Evolutionary conservation across 92 coral and sea anemone genomes (phyloP), one percentile per base, ranked within the genome.

Genomic region (Phymanthus crucifer): DNA sequence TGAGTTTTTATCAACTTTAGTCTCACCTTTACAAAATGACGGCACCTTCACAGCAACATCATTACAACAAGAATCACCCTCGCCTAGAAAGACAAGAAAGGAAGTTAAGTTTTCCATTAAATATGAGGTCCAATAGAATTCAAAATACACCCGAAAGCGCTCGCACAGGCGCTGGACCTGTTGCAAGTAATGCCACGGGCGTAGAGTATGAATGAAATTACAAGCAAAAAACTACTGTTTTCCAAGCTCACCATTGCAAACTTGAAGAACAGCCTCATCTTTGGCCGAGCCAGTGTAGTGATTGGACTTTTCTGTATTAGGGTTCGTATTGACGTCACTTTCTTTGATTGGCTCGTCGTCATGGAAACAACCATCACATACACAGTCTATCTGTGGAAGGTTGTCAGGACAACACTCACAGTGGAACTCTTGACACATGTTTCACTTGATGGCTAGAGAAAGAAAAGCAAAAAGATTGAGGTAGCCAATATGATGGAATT

Each of bases 361-460:
- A 82, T 91, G 94, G 83, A 72, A 65, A 82, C 94, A 91, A 3
- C 82, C 88, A 21, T 64, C 54, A 79, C 92, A 91, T 4, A 40
- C 83, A 73, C 94, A 91, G 40, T 77, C 72, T 66, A 84, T 73
- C 58, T 70, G 88, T 4, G 94, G 94, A 13, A 84, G 70, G 57
- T 91, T 86, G 33, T 91, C 92, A 29, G 94, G 79, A 50, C 94
- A 91, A 74, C 94, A 91, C 76, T 84, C 78, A 36, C 94, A 91
- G 33, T 88, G 87, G 47, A 79, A 76, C 66, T 91, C 94, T 71
- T 82, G 87, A 31, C 90, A 91, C 94, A 91, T 91, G 34, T n/a
- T 17, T 61, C 68, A 61, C 26, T 3, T 61, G 68, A 61, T 61
- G 34, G 68, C 68, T 61, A 54, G n/a, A 54, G n/a, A 0, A n/a